Conservation (phyloP, 2,888 invertebrate species). For the Hipparchia sbordonii region DNA sequence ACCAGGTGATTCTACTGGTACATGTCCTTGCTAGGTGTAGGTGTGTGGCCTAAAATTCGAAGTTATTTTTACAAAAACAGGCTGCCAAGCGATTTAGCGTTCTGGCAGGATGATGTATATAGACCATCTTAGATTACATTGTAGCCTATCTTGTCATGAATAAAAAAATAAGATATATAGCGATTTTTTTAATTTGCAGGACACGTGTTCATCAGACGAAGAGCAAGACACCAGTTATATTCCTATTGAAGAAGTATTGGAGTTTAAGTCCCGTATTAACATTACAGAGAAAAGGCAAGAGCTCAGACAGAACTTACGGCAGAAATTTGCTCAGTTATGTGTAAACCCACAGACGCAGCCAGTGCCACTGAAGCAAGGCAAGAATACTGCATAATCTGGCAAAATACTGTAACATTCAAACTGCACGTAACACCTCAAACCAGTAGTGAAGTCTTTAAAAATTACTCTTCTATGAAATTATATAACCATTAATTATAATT, state of each 20-base stretch:
- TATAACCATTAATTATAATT: conserved; percentile 23
- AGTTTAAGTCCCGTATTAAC: conserved; percentile 92
- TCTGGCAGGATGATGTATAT: too few species aligned
- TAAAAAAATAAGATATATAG: too few species aligned
- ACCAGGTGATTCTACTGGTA: too few species aligned
- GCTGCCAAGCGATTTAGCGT: too few species aligned
- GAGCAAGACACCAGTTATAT: conserved; percentile 91
- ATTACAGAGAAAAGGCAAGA: conserved; percentile 91
- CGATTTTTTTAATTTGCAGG: conserved; percentile 69
- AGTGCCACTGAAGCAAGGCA: conserved; percentile 49
- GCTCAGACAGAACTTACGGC: conserved; percentile 90
- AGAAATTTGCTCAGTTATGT: conserved; percentile 92
- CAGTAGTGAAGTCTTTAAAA: conserved; percentile 17
- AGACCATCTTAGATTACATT: too few species aligned
- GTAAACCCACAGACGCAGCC: conserved; percentile 66
- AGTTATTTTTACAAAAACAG: too few species aligned
- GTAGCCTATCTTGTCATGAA: too few species aligned
- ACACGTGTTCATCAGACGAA: conserved; percentile 90
- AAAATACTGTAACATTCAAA: conserved; percentile 47
- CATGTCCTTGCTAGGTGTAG: too few species aligned
- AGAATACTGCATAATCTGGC: conserved; percentile 53
- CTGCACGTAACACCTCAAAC: conserved; percentile 41
- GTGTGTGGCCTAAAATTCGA: too few species aligned
- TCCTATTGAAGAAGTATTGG: conserved; percentile 93
- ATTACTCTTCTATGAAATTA: conserved; percentile 6